Conservation (phyloP, 2,888 invertebrate species). For the Tenthredo livida region DNA sequence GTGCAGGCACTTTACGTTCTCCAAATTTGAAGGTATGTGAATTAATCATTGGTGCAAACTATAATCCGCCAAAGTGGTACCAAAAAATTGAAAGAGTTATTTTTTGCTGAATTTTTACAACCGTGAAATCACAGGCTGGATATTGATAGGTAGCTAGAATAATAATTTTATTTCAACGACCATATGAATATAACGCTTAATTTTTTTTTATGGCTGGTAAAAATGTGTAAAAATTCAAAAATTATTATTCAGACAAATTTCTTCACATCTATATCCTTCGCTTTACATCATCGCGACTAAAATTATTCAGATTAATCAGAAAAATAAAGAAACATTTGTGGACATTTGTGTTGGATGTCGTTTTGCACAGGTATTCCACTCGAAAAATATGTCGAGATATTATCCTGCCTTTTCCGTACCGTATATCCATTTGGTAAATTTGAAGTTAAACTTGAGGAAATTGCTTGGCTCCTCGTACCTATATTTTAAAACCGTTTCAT, state of each 20-base stretch:
- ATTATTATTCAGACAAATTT: background rate
- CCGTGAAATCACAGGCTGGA: background rate
- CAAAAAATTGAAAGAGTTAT: background rate
- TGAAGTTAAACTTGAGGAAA: background rate
- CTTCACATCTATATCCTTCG: background rate
- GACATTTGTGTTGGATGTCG: background rate
- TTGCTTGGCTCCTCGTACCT: background rate
- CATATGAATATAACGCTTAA: background rate
- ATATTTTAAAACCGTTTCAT: background rate
- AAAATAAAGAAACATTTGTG: background rate
- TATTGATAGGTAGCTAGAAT: too few species aligned
- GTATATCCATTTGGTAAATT: constrained; percentile 26
- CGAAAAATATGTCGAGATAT: background rate
- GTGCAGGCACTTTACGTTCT: background rate
- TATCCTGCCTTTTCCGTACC: background rate
- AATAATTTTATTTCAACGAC: background rate
- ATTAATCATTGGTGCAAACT: background rate
- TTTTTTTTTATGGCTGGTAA: background rate
- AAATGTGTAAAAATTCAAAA: background rate
- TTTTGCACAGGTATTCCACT: background rate
- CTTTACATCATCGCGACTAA: background rate
- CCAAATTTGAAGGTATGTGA: background rate
- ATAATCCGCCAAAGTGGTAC: background rate
- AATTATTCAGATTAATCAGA: background rate
- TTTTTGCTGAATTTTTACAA: background rate